These are phyloP conservation scores for Xiphophorus couchianus DNA, from an alignment of 2,113 vertebrate species.

Conservation along the genomic window DNA sequence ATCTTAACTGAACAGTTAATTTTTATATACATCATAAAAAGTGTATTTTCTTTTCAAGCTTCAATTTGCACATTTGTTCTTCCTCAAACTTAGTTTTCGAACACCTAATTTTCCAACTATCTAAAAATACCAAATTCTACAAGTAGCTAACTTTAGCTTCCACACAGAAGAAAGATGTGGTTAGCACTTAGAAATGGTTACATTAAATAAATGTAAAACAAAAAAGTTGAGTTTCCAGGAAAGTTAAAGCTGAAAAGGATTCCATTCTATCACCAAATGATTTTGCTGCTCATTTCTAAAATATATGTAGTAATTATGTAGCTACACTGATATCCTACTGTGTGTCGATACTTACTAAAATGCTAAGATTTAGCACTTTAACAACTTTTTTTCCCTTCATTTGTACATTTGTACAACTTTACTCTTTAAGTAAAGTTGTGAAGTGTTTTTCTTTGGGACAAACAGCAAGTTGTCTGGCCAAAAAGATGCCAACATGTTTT, in stretches of 20 bases:
- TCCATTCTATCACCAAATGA: background rate
- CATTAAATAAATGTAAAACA: background rate
- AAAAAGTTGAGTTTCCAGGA: no score
- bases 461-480: background rate
- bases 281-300: background rate
- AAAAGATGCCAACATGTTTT: background rate
- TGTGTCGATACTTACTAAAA: background rate
- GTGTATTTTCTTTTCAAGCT: background rate
- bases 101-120: no score
- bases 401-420: no score
- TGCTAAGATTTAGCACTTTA: background rate
- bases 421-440: no score
- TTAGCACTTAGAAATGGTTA: background rate
- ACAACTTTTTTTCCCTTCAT: rapidly evolving
- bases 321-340: background rate
- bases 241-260: no score
- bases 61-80: background rate
- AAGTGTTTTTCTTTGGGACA: background rate
- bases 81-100: background rate
- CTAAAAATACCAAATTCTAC: no score
- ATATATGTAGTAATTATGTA: no score
- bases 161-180: no score
- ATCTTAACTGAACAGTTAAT: background rate
- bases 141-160: background rate
- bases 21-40: background rate